Base-by-base conservation (phyloP, 2,113 vertebrate genomes). In the Etheostoma cragini region DNA sequence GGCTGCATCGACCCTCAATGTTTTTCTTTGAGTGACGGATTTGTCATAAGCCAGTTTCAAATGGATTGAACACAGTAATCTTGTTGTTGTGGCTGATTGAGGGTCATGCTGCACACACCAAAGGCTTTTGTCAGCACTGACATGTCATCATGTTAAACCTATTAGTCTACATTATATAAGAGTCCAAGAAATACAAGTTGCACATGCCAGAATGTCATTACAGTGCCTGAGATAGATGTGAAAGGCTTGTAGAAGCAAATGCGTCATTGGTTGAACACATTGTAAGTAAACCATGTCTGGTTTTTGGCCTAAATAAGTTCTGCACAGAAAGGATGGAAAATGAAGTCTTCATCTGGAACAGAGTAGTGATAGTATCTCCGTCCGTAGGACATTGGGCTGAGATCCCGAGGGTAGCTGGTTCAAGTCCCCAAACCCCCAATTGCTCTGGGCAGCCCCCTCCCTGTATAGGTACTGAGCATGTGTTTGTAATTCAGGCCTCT, bases 51-150 rank as follows among this genome's bases (percentile, higher is more conserved):
- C 33, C 5, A 14, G 60, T 19, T 62, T 2, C 35, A 45, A 63
- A 63, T 62, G 35, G 61, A 45, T 15, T 63, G 38, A 63, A 56
- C 14, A 22, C 53, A 56, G 22, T 56, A 56, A 63, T 63, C 38
- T 45, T 14, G 35, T 35, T 63, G 30, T 38, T 38, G 58, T 61
- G 19, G 19, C 35, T 38, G 19, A 62, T 62, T 24, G 22, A 16
- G 3, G 19, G 6, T 64, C 16, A 46, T 46, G 21, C 13, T 22
- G 14, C 45, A 24, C n/a, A 46, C 12, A 46, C 42, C 16, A 7
- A 16, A n/a, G 8, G 42, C 21, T 46, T 42, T 46, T 46, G 42
- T 46, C 62, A 10, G 38, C 10, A 46, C 13, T 38, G 24, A 30
- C 24, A 22, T 45, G 38, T 63, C 54, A 26, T 7, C 54, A 57